Evolutionary conservation across 2,113 vertebrate species (phyloP).

Genomic region (Empidonax alnorum): DNA sequence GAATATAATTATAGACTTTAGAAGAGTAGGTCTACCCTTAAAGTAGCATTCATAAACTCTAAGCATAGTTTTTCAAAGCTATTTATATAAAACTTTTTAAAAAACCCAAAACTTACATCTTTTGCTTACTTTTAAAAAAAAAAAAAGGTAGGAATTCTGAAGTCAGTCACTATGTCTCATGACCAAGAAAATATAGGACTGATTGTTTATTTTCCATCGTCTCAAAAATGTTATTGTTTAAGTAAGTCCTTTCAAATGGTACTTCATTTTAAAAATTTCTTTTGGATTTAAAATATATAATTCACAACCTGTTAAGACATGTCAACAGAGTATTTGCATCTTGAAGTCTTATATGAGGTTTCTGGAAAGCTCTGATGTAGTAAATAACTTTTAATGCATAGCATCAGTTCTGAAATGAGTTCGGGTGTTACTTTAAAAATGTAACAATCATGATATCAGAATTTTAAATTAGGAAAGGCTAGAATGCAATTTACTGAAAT

Average conservation of each 20-base stretch:
- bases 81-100: background rate
- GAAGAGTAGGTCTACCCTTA: background rate
- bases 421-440: background rate
- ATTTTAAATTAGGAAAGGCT: background rate
- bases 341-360: background rate
- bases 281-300: background rate
- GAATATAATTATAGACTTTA: background rate
- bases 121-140: background rate
- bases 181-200: background rate
- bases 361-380: background rate
- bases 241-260: background rate
- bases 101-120: background rate
- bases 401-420: background rate
- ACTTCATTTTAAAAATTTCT: background rate
- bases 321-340: too few relatives aligned
- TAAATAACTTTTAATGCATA: background rate
- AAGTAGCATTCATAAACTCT: background rate
- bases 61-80: background rate
- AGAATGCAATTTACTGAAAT: background rate
- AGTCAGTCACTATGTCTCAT: background rate
- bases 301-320: background rate
- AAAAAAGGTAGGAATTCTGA: background rate
- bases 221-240: background rate
- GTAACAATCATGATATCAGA: background rate
- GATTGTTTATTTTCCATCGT: fast-evolving